phyloP scores from a whole-genome alignment of 2,888 invertebrate genomes.

The Saturnia japonica region DNA sequence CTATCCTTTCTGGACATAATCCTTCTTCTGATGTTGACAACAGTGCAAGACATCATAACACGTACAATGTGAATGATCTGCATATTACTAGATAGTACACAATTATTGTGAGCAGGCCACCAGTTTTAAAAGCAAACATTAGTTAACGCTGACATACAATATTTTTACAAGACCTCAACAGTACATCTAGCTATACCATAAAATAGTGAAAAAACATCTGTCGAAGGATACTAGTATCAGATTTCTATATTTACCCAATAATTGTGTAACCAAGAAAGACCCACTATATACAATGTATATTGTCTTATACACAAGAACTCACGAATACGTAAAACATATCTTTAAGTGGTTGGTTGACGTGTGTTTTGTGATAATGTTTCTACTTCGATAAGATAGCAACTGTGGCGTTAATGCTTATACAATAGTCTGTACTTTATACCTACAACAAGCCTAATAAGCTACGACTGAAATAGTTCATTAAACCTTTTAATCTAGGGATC shows the following conservation, averaged over 20 bases:
- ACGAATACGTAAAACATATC: slow-evolving; percentile 30
- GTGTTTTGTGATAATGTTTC: slow-evolving; percentile 35
- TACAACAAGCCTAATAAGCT: neutral
- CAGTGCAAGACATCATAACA: neutral
- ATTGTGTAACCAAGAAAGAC: neutral
- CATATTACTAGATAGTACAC: neutral
- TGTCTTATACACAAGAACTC: slow-evolving; percentile 25
- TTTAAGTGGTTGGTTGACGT: slow-evolving; percentile 31
- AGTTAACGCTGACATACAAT: neutral
- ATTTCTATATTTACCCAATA: neutral
- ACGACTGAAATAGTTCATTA: neutral
- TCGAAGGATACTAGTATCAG: neutral
- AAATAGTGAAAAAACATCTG: too few relatives aligned
- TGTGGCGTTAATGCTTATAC: slow-evolving; percentile 27
- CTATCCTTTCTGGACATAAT: neutral
- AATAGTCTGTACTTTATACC: neutral
- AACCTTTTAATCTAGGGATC: neutral
- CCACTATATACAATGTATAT: neutral
- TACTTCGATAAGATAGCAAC: slow-evolving; percentile 26
- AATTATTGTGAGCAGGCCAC: neutral
- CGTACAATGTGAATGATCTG: too few relatives aligned
- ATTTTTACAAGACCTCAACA: neutral
- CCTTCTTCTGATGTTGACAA: neutral
- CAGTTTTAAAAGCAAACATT: neutral
- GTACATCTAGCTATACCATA: neutral